Conservation (phyloP, 2,113 vertebrate genomes). For the Siniperca chuatsi region DNA sequence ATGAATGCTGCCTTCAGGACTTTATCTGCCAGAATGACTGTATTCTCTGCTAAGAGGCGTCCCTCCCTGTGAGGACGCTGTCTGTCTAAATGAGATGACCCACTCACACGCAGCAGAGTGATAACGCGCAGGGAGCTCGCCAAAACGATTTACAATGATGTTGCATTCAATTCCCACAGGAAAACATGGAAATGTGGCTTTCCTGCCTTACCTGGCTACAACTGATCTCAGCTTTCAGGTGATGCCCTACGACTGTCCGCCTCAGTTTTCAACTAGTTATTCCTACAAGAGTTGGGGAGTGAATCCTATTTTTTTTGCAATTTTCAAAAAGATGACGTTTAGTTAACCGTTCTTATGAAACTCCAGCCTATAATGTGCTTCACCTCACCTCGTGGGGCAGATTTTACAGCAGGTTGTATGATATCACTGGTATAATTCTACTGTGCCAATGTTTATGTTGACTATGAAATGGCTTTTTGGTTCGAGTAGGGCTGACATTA, state of each 20-base stretch:
- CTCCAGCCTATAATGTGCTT: too few relatives aligned
- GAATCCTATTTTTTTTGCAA: not conserved
- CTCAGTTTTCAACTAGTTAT: not conserved
- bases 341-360: not conserved
- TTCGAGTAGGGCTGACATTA: not conserved
- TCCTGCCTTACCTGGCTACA: not conserved
- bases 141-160: slow-evolving; percentile 34
- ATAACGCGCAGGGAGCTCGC: slow-evolving; percentile 25
- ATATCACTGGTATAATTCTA: too few relatives aligned
- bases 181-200: slow-evolving; percentile 11
- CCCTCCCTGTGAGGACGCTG: not conserved
- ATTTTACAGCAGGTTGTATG: too few relatives aligned
- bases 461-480: too few relatives aligned
- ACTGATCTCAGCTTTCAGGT: not conserved
- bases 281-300: not conserved
- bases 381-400: too few relatives aligned
- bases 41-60: not conserved
- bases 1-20: not conserved
- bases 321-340: not conserved
- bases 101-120: not conserved
- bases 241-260: too few relatives aligned
- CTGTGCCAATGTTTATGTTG: too few relatives aligned
- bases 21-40: not conserved
- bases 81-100: not conserved
- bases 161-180: slow-evolving; percentile 42